Conservation (phyloP, 1,140 invertebrate genomes). For the Drosophila eugracilis region DNA sequence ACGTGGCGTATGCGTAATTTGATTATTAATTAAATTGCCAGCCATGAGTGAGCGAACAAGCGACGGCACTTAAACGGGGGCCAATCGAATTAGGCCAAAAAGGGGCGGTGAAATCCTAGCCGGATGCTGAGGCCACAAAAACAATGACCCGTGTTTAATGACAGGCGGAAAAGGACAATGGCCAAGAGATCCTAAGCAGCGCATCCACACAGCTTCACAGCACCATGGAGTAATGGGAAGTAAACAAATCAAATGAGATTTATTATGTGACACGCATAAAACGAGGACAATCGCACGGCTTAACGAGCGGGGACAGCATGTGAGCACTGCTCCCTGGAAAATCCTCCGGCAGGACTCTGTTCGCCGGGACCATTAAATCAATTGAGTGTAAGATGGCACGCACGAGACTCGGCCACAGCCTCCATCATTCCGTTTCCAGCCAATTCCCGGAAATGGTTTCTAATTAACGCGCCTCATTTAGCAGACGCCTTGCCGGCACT, state of each 20-base stretch:
- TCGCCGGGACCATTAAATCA: constrained; percentile 72
- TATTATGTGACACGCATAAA: constrained; percentile 83
- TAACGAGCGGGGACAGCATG: constrained; percentile 20
- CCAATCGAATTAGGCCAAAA: constrained; percentile 70
- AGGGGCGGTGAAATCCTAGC: not conserved
- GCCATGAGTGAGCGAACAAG: constrained; percentile 23
- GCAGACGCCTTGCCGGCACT: constrained; percentile 41
- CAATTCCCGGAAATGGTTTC: constrained; percentile 60
- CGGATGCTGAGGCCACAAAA: constrained; percentile 43
- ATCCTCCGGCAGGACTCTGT: constrained; percentile 17
- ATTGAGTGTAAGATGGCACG: constrained; percentile 82
- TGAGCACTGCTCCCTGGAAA: constrained; percentile 2
- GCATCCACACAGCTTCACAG: constrained; percentile 1
- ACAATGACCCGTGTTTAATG: constrained; percentile 67
- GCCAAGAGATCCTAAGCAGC: constrained; percentile 6
- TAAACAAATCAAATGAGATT: constrained; percentile 83
- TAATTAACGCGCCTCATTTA: constrained; percentile 79
- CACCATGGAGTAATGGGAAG: constrained; percentile 45
- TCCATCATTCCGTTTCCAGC: constrained; percentile 26
- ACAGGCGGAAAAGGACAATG: constrained; percentile 53
- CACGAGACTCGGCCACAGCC: constrained; percentile 35
- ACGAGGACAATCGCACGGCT: constrained; percentile 55
- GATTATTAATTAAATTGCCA: constrained; percentile 78
- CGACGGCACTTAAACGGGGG: constrained; percentile 57
- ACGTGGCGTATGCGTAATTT: constrained; percentile 78